phyloP scores from a whole-genome alignment of 2,888 invertebrate species.

The Cremastinae sp. region DNA sequence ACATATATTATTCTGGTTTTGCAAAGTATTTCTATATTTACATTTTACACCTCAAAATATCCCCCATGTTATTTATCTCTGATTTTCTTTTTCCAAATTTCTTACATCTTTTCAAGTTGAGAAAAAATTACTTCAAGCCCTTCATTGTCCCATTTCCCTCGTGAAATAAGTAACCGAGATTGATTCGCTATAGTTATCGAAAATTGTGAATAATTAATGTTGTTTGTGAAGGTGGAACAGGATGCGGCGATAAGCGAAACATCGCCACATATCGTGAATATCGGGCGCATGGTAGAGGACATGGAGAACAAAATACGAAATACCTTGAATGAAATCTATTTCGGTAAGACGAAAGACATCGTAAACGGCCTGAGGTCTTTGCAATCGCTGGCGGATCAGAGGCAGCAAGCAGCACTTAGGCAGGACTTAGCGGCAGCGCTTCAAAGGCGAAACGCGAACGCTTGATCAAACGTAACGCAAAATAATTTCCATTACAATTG shows the following conservation, averaged over 20 bases:
- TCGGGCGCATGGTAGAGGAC: slow-evolving; percentile 99
- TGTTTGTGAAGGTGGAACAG: slow-evolving; percentile 88
- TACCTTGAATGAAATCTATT: slow-evolving; percentile 99
- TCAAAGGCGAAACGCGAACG: slow-evolving; percentile 89
- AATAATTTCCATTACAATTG: slow-evolving; percentile 76
- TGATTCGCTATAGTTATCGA: too few relatives aligned
- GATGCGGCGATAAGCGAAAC: slow-evolving; percentile 95
- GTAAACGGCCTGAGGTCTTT: slow-evolving; percentile 94
- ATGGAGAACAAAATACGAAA: slow-evolving; percentile 99
- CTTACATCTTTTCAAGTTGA: too few relatives aligned
- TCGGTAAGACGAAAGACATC: slow-evolving; percentile 99
- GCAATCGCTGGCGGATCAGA: slow-evolving; percentile 91
- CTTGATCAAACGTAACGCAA: slow-evolving; percentile 76
- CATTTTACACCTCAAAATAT: too few relatives aligned
- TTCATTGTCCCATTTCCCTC: too few relatives aligned
- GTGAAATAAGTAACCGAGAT: too few relatives aligned
- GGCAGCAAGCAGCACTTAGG: slow-evolving; percentile 91
- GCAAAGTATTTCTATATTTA: background rate
- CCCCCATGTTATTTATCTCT: too few relatives aligned
- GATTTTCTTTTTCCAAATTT: too few relatives aligned
- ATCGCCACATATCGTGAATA: slow-evolving; percentile 98
- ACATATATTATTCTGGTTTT: slow-evolving; percentile 29
- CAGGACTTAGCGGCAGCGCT: slow-evolving; percentile 92
- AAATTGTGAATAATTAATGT: background rate
- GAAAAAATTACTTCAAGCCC: too few relatives aligned